Conservation (phyloP, 1,140 invertebrate genomes). For the Atta colombica region DNA sequence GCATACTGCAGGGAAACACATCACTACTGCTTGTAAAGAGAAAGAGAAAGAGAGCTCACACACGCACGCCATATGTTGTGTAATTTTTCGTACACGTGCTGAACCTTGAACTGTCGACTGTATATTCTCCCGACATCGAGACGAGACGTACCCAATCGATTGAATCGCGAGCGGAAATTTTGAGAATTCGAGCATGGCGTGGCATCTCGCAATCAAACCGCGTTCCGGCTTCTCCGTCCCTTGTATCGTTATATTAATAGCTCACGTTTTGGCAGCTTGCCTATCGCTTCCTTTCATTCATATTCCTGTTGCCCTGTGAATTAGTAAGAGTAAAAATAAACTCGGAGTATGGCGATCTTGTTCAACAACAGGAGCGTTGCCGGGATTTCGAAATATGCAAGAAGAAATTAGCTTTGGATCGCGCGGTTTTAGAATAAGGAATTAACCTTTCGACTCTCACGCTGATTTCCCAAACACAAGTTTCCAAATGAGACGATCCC, state of each 20-base stretch:
- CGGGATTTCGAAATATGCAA: not conserved
- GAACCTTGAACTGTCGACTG: conserved; percentile 70
- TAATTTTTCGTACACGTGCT: conserved; percentile 62
- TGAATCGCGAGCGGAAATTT: conserved; percentile 39
- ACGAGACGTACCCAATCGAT: conserved; percentile 27
- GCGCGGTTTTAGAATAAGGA: not conserved
- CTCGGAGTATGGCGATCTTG: conserved; percentile 37
- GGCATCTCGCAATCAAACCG: conserved; percentile 53
- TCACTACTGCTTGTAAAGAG: conserved; percentile 23
- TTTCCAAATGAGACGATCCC: too few relatives aligned
- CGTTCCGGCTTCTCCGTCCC: conserved; percentile 65
- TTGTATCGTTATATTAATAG: conserved; percentile 77
- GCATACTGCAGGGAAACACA: conserved; percentile 53
- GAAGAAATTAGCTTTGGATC: not conserved
- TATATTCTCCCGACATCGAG: not conserved
- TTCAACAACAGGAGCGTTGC: conserved; percentile 16
- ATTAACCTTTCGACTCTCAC: not conserved
- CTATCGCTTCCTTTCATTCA: conserved; percentile 79
- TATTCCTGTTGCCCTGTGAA: conserved; percentile 72
- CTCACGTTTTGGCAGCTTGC: conserved; percentile 78
- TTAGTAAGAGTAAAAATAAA: conserved; percentile 76
- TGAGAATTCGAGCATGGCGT: conserved; percentile 30
- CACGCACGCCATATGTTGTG: conserved; percentile 75
- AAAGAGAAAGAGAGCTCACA: conserved; percentile 59
- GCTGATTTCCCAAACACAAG: too few relatives aligned